phyloP scores from a whole-genome alignment of 1,140 invertebrate species.

The Sitophilus oryzae region DNA sequence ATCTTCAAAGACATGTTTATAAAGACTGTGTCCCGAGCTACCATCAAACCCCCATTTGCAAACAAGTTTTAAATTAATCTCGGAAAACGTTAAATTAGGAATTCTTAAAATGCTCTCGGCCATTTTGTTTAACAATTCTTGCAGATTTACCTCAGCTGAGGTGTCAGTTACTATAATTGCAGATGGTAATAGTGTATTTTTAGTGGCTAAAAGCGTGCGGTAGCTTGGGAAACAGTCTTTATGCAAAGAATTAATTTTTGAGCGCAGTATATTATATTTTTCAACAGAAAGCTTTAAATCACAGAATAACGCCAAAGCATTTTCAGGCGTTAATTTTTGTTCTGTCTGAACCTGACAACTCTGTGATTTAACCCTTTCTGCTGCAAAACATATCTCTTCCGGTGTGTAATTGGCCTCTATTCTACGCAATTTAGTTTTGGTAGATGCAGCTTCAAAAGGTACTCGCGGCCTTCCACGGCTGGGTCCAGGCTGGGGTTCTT shows the following conservation, averaged over 20 bases:
- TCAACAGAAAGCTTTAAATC: constrained; percentile 5
- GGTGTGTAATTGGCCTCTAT: not conserved
- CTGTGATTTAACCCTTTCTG: not conserved
- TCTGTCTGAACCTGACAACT: not conserved
- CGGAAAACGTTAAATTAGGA: not conserved
- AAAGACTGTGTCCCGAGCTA: constrained; percentile 4
- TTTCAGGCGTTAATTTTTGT: constrained; percentile 1
- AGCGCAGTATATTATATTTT: not conserved
- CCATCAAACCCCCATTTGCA: too few species aligned
- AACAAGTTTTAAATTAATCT: not conserved
- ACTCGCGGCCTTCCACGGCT: not conserved
- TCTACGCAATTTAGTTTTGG: not conserved
- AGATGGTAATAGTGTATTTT: not conserved
- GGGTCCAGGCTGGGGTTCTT: too few species aligned
- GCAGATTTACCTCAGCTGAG: not conserved
- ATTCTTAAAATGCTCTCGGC: not conserved
- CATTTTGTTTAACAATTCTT: not conserved
- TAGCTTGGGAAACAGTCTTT: constrained; percentile 4
- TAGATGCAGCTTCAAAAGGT: not conserved
- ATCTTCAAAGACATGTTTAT: constrained; percentile 1
- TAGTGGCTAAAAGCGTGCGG: not conserved
- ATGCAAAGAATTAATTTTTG: not conserved
- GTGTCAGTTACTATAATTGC: not conserved
- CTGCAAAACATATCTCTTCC: constrained; percentile 2
- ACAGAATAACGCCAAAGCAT: not conserved